phyloP scores from a whole-genome alignment of 2,797 vertebrate genomes.

The Cossypha dichroa region DNA sequence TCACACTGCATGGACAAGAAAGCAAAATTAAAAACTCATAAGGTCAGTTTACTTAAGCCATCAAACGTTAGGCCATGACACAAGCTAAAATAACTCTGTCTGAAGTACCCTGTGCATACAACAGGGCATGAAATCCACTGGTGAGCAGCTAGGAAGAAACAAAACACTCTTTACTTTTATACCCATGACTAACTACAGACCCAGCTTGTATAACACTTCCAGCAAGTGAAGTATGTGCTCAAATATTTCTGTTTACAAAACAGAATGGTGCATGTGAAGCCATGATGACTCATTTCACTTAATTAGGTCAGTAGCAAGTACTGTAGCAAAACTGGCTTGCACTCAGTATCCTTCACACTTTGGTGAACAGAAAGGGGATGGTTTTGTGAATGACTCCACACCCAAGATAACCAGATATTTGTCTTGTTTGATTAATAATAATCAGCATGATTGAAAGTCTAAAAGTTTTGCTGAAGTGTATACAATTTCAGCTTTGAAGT shows the following conservation, averaged over 20 bases:
- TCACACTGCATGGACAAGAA: neutral
- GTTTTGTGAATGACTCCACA: neutral
- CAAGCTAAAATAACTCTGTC: neutral
- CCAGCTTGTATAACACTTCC: neutral
- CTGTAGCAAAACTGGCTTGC: neutral
- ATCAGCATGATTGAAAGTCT: neutral
- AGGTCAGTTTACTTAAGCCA: neutral
- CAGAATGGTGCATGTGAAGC: neutral
- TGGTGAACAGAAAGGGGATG: neutral
- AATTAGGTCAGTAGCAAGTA: neutral
- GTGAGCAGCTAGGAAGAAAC: neutral
- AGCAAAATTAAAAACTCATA: neutral
- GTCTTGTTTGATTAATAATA: neutral
- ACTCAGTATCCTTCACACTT: neutral
- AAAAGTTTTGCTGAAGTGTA: neutral
- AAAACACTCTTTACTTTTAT: neutral
- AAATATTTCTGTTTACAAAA: constrained; percentile 18
- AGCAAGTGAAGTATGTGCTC: neutral
- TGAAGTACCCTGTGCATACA: neutral
- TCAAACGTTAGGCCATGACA: neutral
- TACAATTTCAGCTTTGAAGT: neutral
- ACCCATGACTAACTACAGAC: neutral
- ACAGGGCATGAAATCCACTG: neutral
- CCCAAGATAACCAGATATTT: neutral
- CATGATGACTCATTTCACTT: neutral